Base-by-base conservation (phyloP, 2,888 invertebrate genomes). In the Theretra japonica region DNA sequence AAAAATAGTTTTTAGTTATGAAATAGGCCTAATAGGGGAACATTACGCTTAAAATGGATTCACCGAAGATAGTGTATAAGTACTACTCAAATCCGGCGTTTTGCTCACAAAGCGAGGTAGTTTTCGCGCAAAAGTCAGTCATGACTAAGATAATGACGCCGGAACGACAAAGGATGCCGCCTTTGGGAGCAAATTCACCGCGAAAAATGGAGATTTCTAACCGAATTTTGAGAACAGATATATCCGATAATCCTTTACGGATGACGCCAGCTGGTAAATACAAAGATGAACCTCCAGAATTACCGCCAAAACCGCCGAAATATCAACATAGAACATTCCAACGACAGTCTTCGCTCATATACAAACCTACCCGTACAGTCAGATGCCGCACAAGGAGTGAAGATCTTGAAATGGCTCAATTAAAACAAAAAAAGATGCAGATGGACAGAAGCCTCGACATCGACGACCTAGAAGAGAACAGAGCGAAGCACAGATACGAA, bases 1-100 rank as follows among this genome's bases (percentile, higher is more conserved):
- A 15, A 17, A 53, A 60, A 56, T 28, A 53, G 68, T 25, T 28
- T 48, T 41, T 60, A 30, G 30, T n/a, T 21, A 33, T 28, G 7
- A 25, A 15, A 48, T 50, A 50, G 48, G 41, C 21, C 30, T 73
- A 73, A 58, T 50, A 84, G 87, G 86, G 83, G 84, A 89, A 80
- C 33, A 74, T 73, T 85, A 88, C 88, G 87, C 87, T 87, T 86
- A 84, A 56, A 79, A 78, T 95, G 95, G 94, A 95, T 76, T 94
- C 94, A 25, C 94, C 94, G 48, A 94, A 94, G 84, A 95, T 95
- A 11, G 89, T 94, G 2, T 95, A 95, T 84, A 95, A 96, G 87
- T 96, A 96, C 80, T 97, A 97, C 82, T 96, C 96, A 7, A 97
- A 97, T 85, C 97, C 97, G 71, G 97, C 97, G 0, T 97, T 97